Conservation (phyloP, 2,888 invertebrate genomes). For the Eugnorisma glareosa region DNA sequence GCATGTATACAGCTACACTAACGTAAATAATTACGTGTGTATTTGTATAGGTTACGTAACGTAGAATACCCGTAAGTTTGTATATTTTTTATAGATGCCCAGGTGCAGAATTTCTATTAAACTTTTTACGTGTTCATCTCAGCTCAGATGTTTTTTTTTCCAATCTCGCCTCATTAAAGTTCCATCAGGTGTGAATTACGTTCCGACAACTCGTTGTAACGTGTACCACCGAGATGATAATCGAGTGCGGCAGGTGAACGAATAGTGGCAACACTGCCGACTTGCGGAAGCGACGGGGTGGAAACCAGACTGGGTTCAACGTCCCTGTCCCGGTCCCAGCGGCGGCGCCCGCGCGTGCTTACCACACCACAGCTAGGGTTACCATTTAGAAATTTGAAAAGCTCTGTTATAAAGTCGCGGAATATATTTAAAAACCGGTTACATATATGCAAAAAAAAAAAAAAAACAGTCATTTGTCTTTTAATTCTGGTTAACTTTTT, state of each 20-base stretch:
- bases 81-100: conserved; percentile 1
- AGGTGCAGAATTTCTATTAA: conserved; percentile 16
- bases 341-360: conserved; percentile 50
- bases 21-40: background rate
- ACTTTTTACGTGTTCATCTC: conserved; percentile 11
- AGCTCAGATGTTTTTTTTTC: conserved; percentile 25
- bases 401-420: background rate
- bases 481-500: background rate
- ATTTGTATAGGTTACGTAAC: conserved; percentile 4
- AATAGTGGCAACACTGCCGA: conserved; percentile 58
- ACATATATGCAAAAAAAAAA: background rate
- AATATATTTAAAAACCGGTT: background rate
- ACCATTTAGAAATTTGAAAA: background rate
- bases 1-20: background rate
- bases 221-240: conserved; percentile 49
- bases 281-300: conserved; percentile 77
- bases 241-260: conserved; percentile 63
- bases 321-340: conserved; percentile 70
- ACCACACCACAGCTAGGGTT: conserved; percentile 7
- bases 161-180: conserved; percentile 11
- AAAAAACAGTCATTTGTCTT: background rate
- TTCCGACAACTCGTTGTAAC: conserved; percentile 12
- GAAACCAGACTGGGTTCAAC: conserved; percentile 80
- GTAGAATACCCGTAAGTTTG: background rate
- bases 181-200: conserved; percentile 51